A percentile compares a stretch with the other conserved stretches of the same genome.
Evolutionary conservation across 2,113 vertebrate genomes (phyloP).

Genomic region (Bostrychus sinensis): DNA sequence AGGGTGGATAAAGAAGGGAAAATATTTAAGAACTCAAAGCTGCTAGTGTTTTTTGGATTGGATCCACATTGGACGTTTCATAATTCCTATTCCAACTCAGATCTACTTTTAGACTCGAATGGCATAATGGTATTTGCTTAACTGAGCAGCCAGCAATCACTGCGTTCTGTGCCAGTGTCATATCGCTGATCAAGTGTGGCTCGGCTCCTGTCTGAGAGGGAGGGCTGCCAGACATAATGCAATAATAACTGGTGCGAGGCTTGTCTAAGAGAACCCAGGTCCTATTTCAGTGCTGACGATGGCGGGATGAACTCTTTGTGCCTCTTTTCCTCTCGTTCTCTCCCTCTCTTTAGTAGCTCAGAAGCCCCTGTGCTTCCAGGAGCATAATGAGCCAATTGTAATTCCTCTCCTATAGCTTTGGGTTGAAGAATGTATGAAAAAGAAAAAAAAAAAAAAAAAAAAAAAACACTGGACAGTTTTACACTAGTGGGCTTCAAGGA

Average conservation of each 20-base stretch:
- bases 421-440: slow-evolving; percentile 27
- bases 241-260: slow-evolving; percentile 68
- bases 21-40: slow-evolving; percentile 54
- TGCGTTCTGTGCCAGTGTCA: slow-evolving; percentile 56
- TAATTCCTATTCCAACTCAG: slow-evolving; percentile 39
- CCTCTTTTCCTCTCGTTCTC: slow-evolving; percentile 44
- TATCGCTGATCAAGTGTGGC: slow-evolving; percentile 69
- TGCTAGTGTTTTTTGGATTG: slow-evolving; percentile 28
- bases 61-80: slow-evolving; percentile 38
- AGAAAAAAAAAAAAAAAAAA: too few species aligned
- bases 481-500: slow-evolving; percentile 26
- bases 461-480: slow-evolving; percentile 18
- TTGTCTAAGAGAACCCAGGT: slow-evolving; percentile 61
- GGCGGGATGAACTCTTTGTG: slow-evolving; percentile 61
- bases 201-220: slow-evolving; percentile 57
- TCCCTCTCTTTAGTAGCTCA: slow-evolving; percentile 21
- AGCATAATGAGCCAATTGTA: slow-evolving; percentile 71
- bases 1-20: slow-evolving; percentile 38
- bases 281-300: slow-evolving; percentile 55
- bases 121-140: slow-evolving; percentile 65
- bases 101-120: slow-evolving; percentile 67
- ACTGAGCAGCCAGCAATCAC: slow-evolving; percentile 61
- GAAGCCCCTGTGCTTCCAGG: slow-evolving; percentile 41
- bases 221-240: slow-evolving; percentile 67
- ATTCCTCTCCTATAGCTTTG: slow-evolving; percentile 61